Evolutionary conservation across 1,140 invertebrate species (phyloP).

Genomic region (Pseudomyrmex gracilis): DNA sequence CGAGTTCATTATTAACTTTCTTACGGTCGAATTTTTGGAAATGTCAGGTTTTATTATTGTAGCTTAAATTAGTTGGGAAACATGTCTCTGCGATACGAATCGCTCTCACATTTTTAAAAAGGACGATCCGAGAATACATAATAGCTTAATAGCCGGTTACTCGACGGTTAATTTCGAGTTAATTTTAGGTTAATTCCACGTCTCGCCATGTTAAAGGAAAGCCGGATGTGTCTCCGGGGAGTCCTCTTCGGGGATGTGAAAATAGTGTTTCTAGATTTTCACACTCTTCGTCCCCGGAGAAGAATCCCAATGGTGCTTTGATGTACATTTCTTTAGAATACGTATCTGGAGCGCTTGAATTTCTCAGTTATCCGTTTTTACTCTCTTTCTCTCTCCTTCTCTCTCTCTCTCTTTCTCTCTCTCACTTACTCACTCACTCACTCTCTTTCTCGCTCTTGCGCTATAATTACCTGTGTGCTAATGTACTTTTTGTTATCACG

Average conservation of each 20-base stretch:
- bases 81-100: neutral
- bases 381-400: neutral
- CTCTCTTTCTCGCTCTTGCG: neutral
- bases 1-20: neutral
- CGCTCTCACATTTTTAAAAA: slow-evolving; percentile 7
- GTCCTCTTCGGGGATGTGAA: slow-evolving; percentile 42
- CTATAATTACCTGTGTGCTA: slow-evolving; percentile 56
- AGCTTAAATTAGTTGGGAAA: neutral
- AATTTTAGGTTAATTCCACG: slow-evolving; percentile 1
- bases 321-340: slow-evolving; percentile 63
- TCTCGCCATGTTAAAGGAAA: neutral
- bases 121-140: slow-evolving; percentile 2
- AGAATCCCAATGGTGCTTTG: slow-evolving; percentile 55
- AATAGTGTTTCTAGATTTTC: slow-evolving; percentile 53
- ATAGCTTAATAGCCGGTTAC: slow-evolving; percentile 43
- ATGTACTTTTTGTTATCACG: slow-evolving; percentile 57
- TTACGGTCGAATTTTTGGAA: neutral
- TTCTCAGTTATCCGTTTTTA: slow-evolving; percentile 42
- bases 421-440: slow-evolving; percentile 44
- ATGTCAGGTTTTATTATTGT: neutral
- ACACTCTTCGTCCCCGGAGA: slow-evolving; percentile 30
- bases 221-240: slow-evolving; percentile 16
- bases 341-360: slow-evolving; percentile 35
- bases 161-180: slow-evolving; percentile 53
- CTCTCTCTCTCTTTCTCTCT: neutral